Base-by-base conservation (phyloP, 92 coral and sea anemone genomes). In the Plumapathes pennacea region DNA sequence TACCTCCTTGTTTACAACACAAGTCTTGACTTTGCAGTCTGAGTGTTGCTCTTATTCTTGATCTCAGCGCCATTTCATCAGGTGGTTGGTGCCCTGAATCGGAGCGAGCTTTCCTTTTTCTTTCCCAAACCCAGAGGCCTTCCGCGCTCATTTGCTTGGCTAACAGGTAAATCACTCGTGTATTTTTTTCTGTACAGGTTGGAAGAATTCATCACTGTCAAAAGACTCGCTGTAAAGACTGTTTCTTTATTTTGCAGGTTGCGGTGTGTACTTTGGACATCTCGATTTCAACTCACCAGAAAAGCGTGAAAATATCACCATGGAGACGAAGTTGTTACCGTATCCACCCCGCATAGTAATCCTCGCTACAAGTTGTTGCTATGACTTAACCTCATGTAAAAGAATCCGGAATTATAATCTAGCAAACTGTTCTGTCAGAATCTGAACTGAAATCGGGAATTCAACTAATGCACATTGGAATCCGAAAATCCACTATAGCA, bases 101-200 rank as follows among this genome's bases (percentile, higher is more conserved):
- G 86, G 53, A 83, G 97, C 10, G 82, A 88, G 54, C 32, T 92
- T 59, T 81, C 67, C 22, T 67, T 84, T 54, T 92, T 71, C 77
- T 92, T 83, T 67, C 78, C 92, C 44, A 92, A 92, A 59, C 48
- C 85, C 30, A 64, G 98, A 49, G 96, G 96, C 15, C 64, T 81
- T 12, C 98, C 98, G 53, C 80, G 85, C 22, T 84, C 98, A 12
- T 92, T 92, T 76, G 98, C 96, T 36, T 92, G 98, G 98, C 85
- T 92, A 4, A 84, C 98, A 76, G 98, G 98, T 76, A 41, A 25
- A 61, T 45, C 4, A n/a, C n/a, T n/a, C n/a, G n/a, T n/a, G n/a
- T n/a, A n/a, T n/a, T n/a, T n/a, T n/a, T n/a, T n/a, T n/a, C n/a
- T n/a, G n/a, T n/a, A n/a, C n/a, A n/a, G n/a, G n/a, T n/a, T n/a